Base-by-base conservation (phyloP, 2,113 vertebrate genomes). In the Thunnus maccoyii region DNA sequence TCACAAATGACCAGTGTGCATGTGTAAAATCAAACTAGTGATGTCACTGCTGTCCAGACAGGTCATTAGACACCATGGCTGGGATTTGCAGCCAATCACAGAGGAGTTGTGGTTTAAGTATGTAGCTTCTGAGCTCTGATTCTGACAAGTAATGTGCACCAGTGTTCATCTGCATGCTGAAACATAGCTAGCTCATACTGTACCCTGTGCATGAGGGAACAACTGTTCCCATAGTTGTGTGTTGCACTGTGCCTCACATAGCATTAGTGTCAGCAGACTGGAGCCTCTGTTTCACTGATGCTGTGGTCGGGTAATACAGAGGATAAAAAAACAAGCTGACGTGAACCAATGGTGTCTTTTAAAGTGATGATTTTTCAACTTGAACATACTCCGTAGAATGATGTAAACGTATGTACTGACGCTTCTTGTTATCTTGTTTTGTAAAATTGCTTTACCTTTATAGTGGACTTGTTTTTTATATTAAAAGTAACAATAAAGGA, bases 381-480 rank as follows among this genome's bases (percentile, higher is more conserved):
- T 76, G 47, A 76, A 61, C 75, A 10, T 74, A 44, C 17, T 78
- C 50, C 56, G 20, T 47, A 81, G 62, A 83, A 78, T 50, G 36
- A 70, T 62, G 32, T 83, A 74, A 55, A 70, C 10, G 5, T 64
- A 68, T 69, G 82, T 77, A 82, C 54, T 80, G 71, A 85, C 14
- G 51, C 68, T 74, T 80, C 63, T 51, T 79, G 32, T 78, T 80
- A 22, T 86, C 32, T 78, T 84, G 46, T 88, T 87, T 88, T 90
- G 75, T 90, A 85, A 57, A 46, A 70, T 67, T 79, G 67, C 54
- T 75, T 83, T 71, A 77, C 56, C 67, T 83, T 83, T 85, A 74
- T 74, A 80, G 81, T 88, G 52, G 44, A 80, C 22, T 84, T n/a
- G 1, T 69, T 83, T 81, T 83, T 82, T 78, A 62, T 79, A 83